Base-by-base conservation (phyloP, 2,797 vertebrate genomes). In the Brachymystax lenok region DNA sequence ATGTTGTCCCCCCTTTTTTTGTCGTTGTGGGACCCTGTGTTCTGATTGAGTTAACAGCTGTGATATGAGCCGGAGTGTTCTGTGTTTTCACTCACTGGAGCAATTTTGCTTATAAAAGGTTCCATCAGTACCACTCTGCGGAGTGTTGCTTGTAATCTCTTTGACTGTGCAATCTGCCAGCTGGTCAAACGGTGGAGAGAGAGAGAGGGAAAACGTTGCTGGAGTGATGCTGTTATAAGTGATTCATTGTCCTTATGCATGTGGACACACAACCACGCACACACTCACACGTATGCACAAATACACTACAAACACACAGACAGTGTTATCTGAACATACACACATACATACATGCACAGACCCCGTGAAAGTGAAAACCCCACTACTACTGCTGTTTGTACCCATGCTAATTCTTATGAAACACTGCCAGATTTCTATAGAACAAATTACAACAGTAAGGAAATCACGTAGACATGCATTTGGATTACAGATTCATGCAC, bases 21-120 rank as follows among this genome's bases (percentile, higher is more conserved):
- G 69, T 70, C 40, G 10, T 70, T 46, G 69, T 50, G 56, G 73
- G 33, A 51, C 14, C 17, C 24, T 52, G 14, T 56, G 76, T 93
- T 63, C 59, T 63, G 92, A 94, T 92, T 87, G 90, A 92, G 90
- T 75, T 89, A 95, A 92, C 95, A 95, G 94, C 95, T 95, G 93
- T 93, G 90, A 91, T 91, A 92, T 93, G 94, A 95, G 93, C 93
- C 84, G 69, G 82, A 46, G 40, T 92, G 87, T 81, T 90, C 90
- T 86, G 40, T 46, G 92, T 95, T 94, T 94, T 94, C 92, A 92
- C 91, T 94, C 93, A 82, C 84, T 86, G 90, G 40, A 46, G 40
- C 40, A 46, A 46, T 93, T 91, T 90, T n/a, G 4, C 85, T 91
- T 94, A 95, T 96, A 95, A 96, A 95, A 95, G 94, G 93, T 91